A percentile compares a stretch with the other conserved stretches of the same genome.
Evolutionary conservation across 2,888 invertebrate species (phyloP).

Genomic region (Dryocosmus kuriphilus): DNA sequence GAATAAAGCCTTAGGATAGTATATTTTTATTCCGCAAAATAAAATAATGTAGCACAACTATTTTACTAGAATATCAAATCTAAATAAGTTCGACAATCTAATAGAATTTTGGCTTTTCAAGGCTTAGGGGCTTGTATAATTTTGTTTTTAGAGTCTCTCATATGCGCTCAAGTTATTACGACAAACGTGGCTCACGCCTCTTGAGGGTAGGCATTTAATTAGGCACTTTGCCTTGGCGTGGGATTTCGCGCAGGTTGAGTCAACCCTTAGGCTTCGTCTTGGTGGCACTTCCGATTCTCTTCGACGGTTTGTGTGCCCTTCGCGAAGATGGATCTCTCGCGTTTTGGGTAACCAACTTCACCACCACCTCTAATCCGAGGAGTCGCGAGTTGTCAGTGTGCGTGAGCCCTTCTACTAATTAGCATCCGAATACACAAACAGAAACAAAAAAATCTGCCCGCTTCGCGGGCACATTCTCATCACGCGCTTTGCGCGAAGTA

Average conservation of each 20-base stretch:
- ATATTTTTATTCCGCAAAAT: no score
- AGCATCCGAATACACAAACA: background rate
- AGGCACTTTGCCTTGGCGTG: slow-evolving; percentile 58
- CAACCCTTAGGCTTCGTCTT: slow-evolving; percentile 49
- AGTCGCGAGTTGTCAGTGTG: background rate
- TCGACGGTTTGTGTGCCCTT: background rate
- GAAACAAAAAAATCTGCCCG: no score
- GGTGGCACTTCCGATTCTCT: slow-evolving; percentile 29
- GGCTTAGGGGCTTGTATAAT: slow-evolving; percentile 10
- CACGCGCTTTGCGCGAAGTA: no score
- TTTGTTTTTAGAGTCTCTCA: slow-evolving; percentile 19
- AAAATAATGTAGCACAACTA: no score
- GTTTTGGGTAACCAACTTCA: slow-evolving; percentile 48
- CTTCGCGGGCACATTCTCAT: no score
- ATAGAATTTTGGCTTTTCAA: background rate
- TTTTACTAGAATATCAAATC: no score
- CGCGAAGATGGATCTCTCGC: slow-evolving; percentile 42
- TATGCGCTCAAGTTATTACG: slow-evolving; percentile 40
- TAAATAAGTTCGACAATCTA: background rate
- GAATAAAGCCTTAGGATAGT: no score
- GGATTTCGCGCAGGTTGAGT: slow-evolving; percentile 61
- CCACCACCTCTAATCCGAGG: slow-evolving; percentile 37
- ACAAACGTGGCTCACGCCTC: slow-evolving; percentile 51
- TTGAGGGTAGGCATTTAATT: slow-evolving; percentile 64
- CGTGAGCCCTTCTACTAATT: background rate